Evolutionary conservation across 2,797 vertebrate species (phyloP), one percentile per base, ranked within the genome.

Genomic region (Rhinoraja longicauda): DNA sequence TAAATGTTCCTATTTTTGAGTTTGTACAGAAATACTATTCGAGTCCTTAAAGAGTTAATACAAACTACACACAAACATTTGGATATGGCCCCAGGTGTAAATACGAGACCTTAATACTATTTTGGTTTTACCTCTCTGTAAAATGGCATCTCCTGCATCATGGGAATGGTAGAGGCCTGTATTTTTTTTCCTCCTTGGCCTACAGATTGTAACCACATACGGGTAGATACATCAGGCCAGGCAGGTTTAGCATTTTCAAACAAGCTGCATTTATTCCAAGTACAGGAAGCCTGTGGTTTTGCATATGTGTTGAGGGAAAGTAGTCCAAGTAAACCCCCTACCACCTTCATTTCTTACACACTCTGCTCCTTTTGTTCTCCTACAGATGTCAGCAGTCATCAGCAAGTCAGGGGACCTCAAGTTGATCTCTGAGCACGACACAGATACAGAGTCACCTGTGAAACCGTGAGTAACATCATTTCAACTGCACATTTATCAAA

Each of bases 381-480:
- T 94, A 93, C 95, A 99, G 98, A 96, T 97, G n/a, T 97, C 97
- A 93, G 96, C 97, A 95, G 95, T 94, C 59, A 96, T 96, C 93
- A 97, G 95, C 95, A 97, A 96, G 93, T 96, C 97, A 93, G 97
- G 96, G 93, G 97, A 98, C 82, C 96, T 97, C 93, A 96, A 94
- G 95, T 96, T 96, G 94, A 95, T 97, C 93, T 97, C 96, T 0
- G 97, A 97, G 94, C 94, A 93, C 86, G 97, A 97, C 95, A 97
- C 96, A 13, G 97, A 98, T 32, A 95, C 95, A 6, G 96, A 97
- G 78, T 94, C 95, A 94, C 94, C 96, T 84, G 26, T 94, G 93
- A 94, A 95, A 94, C 96, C 94, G 98, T 99, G 96, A 97, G 97
- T 95, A 94, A 93, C 75, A 94, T 92, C 93, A 82, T 53, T 94